Evolutionary conservation across 2,888 invertebrate species (phyloP).

Genomic region (Eilema sororculum): DNA sequence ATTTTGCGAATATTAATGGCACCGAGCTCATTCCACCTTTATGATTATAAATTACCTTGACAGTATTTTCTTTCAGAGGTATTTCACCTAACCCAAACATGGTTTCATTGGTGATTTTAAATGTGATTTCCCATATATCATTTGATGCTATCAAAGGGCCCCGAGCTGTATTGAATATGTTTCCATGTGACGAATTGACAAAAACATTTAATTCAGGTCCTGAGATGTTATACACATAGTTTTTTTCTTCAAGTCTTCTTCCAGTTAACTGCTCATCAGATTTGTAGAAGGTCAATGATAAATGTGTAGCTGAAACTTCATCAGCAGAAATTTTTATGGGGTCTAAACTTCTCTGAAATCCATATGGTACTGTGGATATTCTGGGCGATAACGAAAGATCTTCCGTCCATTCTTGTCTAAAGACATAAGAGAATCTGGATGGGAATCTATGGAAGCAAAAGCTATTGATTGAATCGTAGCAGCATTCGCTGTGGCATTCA

Average conservation of each 20-base stretch:
- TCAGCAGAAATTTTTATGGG: constrained; percentile 69
- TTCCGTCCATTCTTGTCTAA: constrained; percentile 70
- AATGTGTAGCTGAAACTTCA: constrained; percentile 72
- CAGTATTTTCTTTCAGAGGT: constrained; percentile 66
- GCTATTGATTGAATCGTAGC: constrained; percentile 76
- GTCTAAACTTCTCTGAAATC: constrained; percentile 58
- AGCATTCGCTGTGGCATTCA: constrained; percentile 82
- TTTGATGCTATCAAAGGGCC: constrained; percentile 88
- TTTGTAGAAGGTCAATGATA: constrained; percentile 73
- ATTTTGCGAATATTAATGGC: constrained; percentile 85
- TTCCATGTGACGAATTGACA: constrained; percentile 64
- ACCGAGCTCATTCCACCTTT: constrained; percentile 74
- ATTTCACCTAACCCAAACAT: constrained; percentile 87
- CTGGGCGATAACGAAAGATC: constrained; percentile 66
- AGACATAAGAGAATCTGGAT: constrained; percentile 81
- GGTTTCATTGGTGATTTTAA: constrained; percentile 82
- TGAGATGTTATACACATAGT: constrained; percentile 65
- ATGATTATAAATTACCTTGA: constrained; percentile 81
- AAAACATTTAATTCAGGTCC: constrained; percentile 69
- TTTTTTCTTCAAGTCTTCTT: constrained; percentile 60
- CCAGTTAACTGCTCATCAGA: constrained; percentile 55
- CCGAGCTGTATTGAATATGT: constrained; percentile 83
- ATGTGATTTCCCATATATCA: constrained; percentile 88
- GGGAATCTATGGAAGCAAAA: constrained; percentile 85
- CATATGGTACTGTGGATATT: constrained; percentile 69